Evolutionary conservation across 2,797 vertebrate species (phyloP), one percentile per base, ranked within the genome.

Genomic region (Margarornis squamiger): DNA sequence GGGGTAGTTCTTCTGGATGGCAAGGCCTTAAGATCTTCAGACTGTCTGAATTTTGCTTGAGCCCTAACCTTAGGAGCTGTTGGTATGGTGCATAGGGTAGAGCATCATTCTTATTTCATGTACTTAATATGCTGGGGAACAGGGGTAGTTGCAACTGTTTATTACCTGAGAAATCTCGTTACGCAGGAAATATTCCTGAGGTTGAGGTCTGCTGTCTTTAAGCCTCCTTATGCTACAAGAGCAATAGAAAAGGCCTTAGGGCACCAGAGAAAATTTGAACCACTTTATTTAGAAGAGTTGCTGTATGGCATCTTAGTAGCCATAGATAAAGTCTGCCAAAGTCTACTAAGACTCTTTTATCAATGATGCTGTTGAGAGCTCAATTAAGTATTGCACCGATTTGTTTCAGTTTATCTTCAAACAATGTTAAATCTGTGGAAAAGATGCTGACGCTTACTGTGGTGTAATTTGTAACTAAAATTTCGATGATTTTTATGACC

Each of bases 361-460:
- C 76, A 91, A 34, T 65, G 49, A 52, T 76, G 62, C 65, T 51
- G 51, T 95, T 90, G 36, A 90, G 80, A 90, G 43, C 71, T 97
- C 90, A 87, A 76, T 96, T 90, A 91, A 93, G 45, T 58, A 38
- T 66, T 36, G 23, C 23, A 68, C 66, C 0, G 7, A 72, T 95
- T 87, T 94, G 46, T 75, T 94, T 91, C 43, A 82, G 62, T 92
- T 97, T 95, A 63, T 94, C 80, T 95, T 90, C 90, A 94, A 72
- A 95, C 65, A 83, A 80, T 76, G 57, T n/a, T 83, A 93, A 87
- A 95, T 96, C 68, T 92, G 82, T 86, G 92, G 92, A 85, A 82
- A 96, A 91, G 90, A 55, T 89, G 86, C 88, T 95, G 92, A 93
- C 88, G 38, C 43, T 73, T 55, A 57, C 52, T 76, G 38, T 49